A percentile compares a stretch with the other conserved stretches of the same genome.
These are phyloP conservation scores for Xenotilapia flavipinnis DNA, from an alignment of 2,113 vertebrate genomes.

Conservation along the genomic window DNA sequence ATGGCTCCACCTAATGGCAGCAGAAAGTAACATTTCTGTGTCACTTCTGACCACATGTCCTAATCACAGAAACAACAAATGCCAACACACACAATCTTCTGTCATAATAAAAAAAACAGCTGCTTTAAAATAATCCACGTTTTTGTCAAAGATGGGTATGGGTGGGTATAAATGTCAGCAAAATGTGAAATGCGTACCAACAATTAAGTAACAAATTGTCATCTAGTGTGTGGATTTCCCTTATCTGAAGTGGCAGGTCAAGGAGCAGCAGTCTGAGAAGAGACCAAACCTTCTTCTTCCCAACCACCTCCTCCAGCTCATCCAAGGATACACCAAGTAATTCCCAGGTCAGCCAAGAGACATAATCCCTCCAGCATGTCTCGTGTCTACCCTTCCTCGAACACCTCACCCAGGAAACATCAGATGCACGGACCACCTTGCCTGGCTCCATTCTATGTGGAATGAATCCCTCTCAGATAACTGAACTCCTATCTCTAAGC, in stretches of 20 bases:
- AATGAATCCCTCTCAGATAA: not conserved
- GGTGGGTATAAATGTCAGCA: not conserved
- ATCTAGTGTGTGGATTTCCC: not conserved
- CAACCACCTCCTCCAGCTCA: not conserved
- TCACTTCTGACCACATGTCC: not conserved
- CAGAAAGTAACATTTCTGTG: not conserved
- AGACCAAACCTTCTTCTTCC: not conserved
- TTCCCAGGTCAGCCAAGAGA: not conserved
- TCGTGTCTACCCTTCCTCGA: not conserved
- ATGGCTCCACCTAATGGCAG: constrained; percentile 86
- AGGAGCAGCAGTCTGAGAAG: not conserved
- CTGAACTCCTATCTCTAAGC: not conserved
- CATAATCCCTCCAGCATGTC: not conserved
- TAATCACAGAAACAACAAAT: not conserved
- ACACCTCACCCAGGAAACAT: not conserved
- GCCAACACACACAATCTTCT: not conserved
- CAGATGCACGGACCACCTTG: not conserved
- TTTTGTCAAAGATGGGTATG: not conserved
- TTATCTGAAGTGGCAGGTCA: not conserved
- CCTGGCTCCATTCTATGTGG: not conserved
- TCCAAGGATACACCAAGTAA: not conserved
- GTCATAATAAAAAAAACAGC: not conserved
- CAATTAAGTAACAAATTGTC: not conserved
- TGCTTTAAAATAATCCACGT: not conserved
- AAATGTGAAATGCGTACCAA: not conserved